Evolutionary conservation across 2,113 vertebrate species (phyloP), one percentile per base, ranked within the genome.

Genomic region (Sylvia atricapilla): DNA sequence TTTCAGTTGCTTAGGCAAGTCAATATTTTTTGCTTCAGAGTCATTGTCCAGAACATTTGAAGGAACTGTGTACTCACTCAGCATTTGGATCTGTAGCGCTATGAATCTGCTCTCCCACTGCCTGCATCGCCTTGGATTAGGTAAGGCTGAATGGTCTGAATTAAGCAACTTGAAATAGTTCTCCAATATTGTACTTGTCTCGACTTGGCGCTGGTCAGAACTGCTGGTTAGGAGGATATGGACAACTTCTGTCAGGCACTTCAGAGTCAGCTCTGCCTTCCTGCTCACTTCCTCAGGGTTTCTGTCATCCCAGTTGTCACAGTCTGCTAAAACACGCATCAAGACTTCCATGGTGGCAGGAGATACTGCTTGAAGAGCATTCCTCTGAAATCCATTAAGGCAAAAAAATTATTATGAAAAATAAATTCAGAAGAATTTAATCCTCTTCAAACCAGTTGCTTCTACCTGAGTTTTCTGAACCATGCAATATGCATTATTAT

Each of bases 91-190:
- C 96, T 99, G 99, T 49, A 99, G 98, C 18, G 98, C 98, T 97
- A 99, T 99, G 92, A 99, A 99, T 39, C 98, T 97, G 84, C 97
- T 98, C 97, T 99, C 99, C 99, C 99, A 99, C 73, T 98, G 98
- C 52, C 98, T 98, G 56, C 98, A 98, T 25, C 93, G 96, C 83
- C 93, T 97, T 35, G 97, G 84, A 60, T 98, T 98, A 84, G 98
- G 98, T 90, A 99, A 98, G 9, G 98, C 97, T 21, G 98, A 98
- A 25, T 98, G 99, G 96, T 99, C 99, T 3, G 99, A 99, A 97
- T 99, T 99, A 37, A 99, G 98, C 93, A 99, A 96, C 95, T 99
- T 99, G 97, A 99, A 99, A 97, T 99, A 99, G 96, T 99, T 99
- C 96, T 99, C 99, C 90, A 99, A 67, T 95, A 99, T 98, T 10